phyloP scores from a whole-genome alignment of 2,797 vertebrate species.

The Myotis planiceps region DNA sequence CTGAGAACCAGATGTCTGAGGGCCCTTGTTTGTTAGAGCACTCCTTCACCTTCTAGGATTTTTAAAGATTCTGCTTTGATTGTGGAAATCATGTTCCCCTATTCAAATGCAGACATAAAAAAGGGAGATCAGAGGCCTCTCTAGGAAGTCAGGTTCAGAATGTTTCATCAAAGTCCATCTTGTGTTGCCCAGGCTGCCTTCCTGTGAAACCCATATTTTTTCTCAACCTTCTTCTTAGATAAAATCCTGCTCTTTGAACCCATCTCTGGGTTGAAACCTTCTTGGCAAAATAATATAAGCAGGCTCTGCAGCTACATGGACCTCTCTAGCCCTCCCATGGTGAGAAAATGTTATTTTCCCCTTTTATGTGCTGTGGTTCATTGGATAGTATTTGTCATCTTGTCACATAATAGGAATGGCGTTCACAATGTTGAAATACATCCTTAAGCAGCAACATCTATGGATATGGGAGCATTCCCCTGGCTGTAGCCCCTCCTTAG shows the following conservation, averaged over 20 bases:
- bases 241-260: conserved; percentile 52
- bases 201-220: not conserved
- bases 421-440: not conserved
- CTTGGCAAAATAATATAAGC: conserved; percentile 32
- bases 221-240: not conserved
- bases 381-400: conserved; percentile 36
- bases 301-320: not conserved
- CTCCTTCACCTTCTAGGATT: not conserved
- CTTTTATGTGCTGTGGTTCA: conserved; percentile 50
- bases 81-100: not conserved
- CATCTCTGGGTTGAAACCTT: conserved; percentile 29
- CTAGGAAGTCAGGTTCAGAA: not conserved
- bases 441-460: not conserved
- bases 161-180: not conserved
- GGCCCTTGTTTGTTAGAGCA: not conserved
- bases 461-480: not conserved
- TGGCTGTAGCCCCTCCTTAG: not conserved
- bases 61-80: not conserved
- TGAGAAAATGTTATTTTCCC: conserved; percentile 55
- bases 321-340: conserved; percentile 35
- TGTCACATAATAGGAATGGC: conserved; percentile 11
- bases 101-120: not conserved
- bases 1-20: not conserved
- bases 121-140: not conserved
- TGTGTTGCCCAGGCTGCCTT: not conserved